Conservation (phyloP, 2,888 invertebrate species). For the Drosophila yooni region DNA sequence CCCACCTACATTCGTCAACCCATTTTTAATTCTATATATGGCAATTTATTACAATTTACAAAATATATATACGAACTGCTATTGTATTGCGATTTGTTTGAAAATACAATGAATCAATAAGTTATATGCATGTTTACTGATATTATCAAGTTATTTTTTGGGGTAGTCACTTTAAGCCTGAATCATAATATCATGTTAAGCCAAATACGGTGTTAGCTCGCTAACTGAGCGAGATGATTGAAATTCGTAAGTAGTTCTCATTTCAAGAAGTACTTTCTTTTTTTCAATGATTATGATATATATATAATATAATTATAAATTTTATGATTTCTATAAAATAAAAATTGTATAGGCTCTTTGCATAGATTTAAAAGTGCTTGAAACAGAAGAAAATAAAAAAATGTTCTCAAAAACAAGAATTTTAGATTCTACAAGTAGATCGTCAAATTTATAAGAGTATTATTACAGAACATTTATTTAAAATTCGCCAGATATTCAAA, state of each 20-base stretch:
- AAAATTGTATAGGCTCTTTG: constrained; percentile 9
- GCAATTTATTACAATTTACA: constrained; percentile 68
- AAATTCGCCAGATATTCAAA: background rate
- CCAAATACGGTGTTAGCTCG: constrained; percentile 6
- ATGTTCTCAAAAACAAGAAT: background rate
- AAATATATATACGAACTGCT: constrained; percentile 55
- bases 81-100: constrained; percentile 66
- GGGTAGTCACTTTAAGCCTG: constrained; percentile 3
- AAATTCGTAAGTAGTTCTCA: background rate
- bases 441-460: background rate
- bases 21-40: constrained; percentile 54
- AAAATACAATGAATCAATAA: constrained; percentile 47
- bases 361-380: constrained; percentile 10
- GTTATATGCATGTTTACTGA: constrained; percentile 4
- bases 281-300: background rate
- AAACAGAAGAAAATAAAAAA: constrained; percentile 1
- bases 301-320: background rate
- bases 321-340: constrained; percentile 6
- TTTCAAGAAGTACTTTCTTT: background rate
- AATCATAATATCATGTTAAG: constrained; percentile 9
- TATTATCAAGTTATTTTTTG: constrained; percentile 9
- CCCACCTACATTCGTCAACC: constrained; percentile 47
- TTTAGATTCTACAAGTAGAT: background rate
- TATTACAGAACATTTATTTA: background rate
- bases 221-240: background rate